Conservation (phyloP, 2,113 vertebrate species). For the Eira barbara region DNA sequence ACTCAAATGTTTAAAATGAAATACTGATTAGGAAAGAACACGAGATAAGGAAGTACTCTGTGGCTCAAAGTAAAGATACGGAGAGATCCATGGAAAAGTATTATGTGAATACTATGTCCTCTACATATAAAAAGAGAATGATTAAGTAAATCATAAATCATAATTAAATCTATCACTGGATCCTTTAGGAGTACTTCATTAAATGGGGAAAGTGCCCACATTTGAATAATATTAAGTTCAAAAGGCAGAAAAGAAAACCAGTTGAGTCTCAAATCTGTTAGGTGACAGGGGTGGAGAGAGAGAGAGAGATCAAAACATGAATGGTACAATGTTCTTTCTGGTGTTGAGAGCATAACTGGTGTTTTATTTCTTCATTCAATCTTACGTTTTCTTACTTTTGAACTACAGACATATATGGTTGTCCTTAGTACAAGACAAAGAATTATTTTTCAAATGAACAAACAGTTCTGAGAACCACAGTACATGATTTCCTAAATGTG, state of each 20-base stretch:
- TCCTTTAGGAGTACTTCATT: neutral
- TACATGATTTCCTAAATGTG: neutral
- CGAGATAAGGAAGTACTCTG: neutral
- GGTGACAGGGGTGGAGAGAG: neutral
- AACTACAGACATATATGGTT: neutral
- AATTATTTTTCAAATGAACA: neutral
- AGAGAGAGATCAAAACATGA: neutral
- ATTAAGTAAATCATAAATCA: neutral
- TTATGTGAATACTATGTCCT: neutral
- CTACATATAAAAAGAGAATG: neutral
- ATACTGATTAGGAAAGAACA: neutral
- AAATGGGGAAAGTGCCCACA: neutral
- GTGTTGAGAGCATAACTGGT: neutral
- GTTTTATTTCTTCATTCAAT: constrained; percentile 1
- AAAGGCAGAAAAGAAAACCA: neutral
- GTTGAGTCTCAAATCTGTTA: neutral
- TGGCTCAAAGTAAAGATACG: neutral
- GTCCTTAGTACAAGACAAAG: neutral
- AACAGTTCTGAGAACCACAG: neutral
- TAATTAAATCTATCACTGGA: neutral
- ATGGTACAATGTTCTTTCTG: neutral
- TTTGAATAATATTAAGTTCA: neutral
- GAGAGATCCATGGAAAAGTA: neutral
- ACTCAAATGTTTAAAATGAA: neutral
- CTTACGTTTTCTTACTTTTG: neutral